These are phyloP conservation scores for Crotalus horridus DNA, from an alignment of 2,113 vertebrate genomes.

Conservation along the genomic window DNA sequence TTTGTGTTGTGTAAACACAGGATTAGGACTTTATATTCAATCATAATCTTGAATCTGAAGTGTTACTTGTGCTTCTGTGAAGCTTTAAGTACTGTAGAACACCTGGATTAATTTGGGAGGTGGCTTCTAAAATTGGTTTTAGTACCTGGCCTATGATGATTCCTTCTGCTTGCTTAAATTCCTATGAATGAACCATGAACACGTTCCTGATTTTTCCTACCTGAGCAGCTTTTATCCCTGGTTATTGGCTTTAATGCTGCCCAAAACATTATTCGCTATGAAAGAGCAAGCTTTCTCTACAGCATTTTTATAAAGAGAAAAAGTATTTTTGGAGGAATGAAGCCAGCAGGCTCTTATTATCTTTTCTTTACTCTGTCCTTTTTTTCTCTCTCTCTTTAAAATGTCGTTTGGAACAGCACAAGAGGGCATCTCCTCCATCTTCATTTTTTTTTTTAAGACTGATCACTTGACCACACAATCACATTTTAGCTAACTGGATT, in stretches of 20 bases:
- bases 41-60: background rate
- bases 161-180: background rate
- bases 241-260: background rate
- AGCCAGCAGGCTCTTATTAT: background rate
- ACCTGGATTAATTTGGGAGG: background rate
- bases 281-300: background rate
- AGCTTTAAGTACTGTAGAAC: background rate
- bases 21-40: background rate
- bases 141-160: background rate
- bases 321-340: background rate
- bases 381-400: background rate
- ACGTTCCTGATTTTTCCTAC: background rate
- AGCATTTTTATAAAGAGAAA: background rate
- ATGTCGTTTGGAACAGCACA: background rate
- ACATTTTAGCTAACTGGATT: background rate
- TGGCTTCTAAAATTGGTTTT: background rate
- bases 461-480: background rate
- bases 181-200: background rate
- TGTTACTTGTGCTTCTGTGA: background rate
- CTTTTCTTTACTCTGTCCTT: background rate
- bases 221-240: background rate
- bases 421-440: background rate
- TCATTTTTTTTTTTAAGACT: background rate
- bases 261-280: background rate
- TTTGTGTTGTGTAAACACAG: background rate